Base-by-base conservation (phyloP, 1,140 invertebrate genomes). In the Zaprionus capensis region DNA sequence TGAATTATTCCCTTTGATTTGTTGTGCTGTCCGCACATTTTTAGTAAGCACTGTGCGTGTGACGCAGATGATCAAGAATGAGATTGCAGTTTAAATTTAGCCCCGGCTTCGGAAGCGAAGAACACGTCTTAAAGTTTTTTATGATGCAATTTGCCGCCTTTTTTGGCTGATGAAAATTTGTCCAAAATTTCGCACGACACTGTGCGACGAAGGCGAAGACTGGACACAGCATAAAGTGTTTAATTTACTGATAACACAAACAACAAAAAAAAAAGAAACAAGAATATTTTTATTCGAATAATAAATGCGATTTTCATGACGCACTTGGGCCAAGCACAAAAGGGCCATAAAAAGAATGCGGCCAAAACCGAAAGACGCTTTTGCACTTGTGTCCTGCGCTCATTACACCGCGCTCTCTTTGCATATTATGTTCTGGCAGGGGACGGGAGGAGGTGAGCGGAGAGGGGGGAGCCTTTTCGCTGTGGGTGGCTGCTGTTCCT, bases 291-390 rank as follows among this genome's bases (percentile, higher is more conserved):
- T 85, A 88, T 90, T 59, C 31, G 68, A 12, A 76, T 59, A 84
- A 90, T 87, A 87, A 87, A 90, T 84, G 81, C 69, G 75, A 71
- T 83, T 87, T 87, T 87, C 81, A 87, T 84, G 79, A 71, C 75
- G 80, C 84, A 88, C 80, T 85, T 87, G 79, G 68, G 46, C 81
- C 41, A 46, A 46, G 41, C 41, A 34, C 36, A 38, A 74, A 78
- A 74, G 22, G 41, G 69, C 66, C 81, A 78, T 87, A 88, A 87
- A 88, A 86, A 80, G 83, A 80, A 71, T 68, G 66, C 72, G 71
- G 83, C 83, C 73, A 83, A 80, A 75, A 80, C 53, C 72, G 51
- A 75, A 67, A 74, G 56, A 66, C 31, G 17, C 64, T 81, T 87
- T 80, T 75, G 70, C 82, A 87, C 72, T 87, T 81, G 78, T 87